Evolutionary conservation across 2,113 vertebrate genomes (phyloP).

Genomic region (Petroica traversi): DNA sequence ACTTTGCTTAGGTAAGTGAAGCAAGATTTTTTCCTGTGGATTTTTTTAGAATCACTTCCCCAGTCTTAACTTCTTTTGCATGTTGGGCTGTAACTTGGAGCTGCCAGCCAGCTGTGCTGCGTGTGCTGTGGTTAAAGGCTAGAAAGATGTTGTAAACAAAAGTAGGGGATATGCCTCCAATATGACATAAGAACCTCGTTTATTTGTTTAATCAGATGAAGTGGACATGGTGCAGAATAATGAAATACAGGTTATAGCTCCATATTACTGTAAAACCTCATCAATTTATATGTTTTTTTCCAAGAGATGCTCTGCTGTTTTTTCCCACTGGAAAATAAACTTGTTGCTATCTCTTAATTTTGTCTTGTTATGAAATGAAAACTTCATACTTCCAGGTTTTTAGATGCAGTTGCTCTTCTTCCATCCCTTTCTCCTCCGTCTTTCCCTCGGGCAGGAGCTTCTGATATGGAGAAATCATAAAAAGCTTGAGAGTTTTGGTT

Average conservation of each 20-base stretch:
- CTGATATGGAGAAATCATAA: neutral
- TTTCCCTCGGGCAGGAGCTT: neutral
- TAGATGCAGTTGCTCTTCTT: neutral
- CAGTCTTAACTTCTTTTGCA: neutral
- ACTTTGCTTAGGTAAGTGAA: slow-evolving; percentile 59
- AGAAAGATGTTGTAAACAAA: slow-evolving; percentile 36
- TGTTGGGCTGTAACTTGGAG: neutral
- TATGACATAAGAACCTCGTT: slow-evolving; percentile 1
- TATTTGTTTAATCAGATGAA: slow-evolving; percentile 26
- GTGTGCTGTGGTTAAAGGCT: slow-evolving; percentile 25
- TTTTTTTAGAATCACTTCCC: slow-evolving; percentile 27
- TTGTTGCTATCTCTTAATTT: neutral
- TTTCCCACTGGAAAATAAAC: neutral
- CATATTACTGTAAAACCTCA: neutral
- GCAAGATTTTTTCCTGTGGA: neutral
- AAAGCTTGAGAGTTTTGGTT: neutral
- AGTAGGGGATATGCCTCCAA: neutral
- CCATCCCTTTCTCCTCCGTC: neutral
- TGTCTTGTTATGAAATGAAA: neutral
- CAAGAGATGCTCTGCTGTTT: neutral
- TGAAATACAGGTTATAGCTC: neutral
- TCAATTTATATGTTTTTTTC: neutral
- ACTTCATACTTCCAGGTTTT: neutral
- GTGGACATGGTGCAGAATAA: neutral
- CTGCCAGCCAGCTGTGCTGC: slow-evolving; percentile 36